Base-by-base conservation (phyloP, 2,797 vertebrate genomes). In the Acipenser oxyrinchus region DNA sequence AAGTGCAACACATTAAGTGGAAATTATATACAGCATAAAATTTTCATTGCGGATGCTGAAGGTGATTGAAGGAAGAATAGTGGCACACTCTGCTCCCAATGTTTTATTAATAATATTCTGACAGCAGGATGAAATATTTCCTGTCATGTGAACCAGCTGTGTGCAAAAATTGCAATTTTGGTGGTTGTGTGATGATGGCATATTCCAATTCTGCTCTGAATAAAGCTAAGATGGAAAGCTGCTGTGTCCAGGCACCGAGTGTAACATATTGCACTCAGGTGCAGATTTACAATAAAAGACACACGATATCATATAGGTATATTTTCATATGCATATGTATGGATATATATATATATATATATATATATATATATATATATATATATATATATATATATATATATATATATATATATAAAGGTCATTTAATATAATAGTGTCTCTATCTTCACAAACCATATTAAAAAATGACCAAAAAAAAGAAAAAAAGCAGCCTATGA, bases 61-160 rank as follows among this genome's bases (percentile, higher is more conserved):
- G 89, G 90, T 93, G 94, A 95, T 95, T 93, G 93, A 94, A 91
- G 90, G 89, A 85, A 86, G 88, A 89, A 92, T 86, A 87, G 88
- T 85, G 85, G 90, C 87, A 89, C 89, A 93, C 93, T 95, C 92
- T 90, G 88, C 87, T 93, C 92, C 90, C 95, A 93, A 98, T 98
- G 95, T 97, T 99, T 98, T 99, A 97, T 99, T 97, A 97, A 98
- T 98, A 97, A 90, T 87, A 82, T 86, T 94, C 93, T 96, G 95
- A 97, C 96, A 97, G 92, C 89, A 77, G 85, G 93, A 96, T 96
- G 94, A 96, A 96, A 95, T 96, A 97, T 96, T 91, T 92, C 91
- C 93, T 94, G 95, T 95, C 95, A 95, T 89, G 91, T 86, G 87
- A 78, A 90, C 90, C 89, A 95, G 93, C 92, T 92, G 91, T 91